Evolutionary conservation across 2,797 vertebrate genomes (phyloP).

Genomic region (Eospalax fontanierii): DNA sequence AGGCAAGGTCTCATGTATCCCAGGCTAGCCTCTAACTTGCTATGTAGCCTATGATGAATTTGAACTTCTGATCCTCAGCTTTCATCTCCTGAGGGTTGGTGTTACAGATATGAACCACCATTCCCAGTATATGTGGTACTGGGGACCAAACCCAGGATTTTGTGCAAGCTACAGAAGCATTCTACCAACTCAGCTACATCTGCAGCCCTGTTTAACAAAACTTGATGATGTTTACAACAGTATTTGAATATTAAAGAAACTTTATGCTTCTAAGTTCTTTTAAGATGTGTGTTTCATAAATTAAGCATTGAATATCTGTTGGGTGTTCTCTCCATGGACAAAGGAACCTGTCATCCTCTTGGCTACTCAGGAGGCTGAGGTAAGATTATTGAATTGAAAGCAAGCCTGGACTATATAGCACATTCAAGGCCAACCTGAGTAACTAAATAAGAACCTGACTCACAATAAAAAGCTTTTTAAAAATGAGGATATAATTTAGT

Average conservation of each 20-base stretch:
- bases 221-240: not conserved
- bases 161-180: too few species aligned
- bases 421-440: not conserved
- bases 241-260: conserved; percentile 21
- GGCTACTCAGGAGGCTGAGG: not conserved
- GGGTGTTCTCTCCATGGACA: not conserved
- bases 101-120: too few species aligned
- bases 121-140: too few species aligned
- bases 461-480: not conserved
- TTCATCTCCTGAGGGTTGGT: too few species aligned
- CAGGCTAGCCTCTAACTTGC: too few species aligned
- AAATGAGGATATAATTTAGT: not conserved
- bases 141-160: too few species aligned
- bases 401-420: not conserved
- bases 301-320: not conserved
- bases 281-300: conserved; percentile 6
- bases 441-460: not conserved
- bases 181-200: not conserved
- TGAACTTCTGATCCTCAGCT: too few species aligned
- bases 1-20: not conserved
- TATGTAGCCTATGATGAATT: too few species aligned
- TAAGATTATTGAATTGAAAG: not conserved
- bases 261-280: not conserved
- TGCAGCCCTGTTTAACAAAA: not conserved
- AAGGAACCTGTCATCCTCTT: not conserved